Evolutionary conservation across 2,113 vertebrate species (phyloP), one percentile per base, ranked within the genome.

Genomic region (Nyctibius bracteatus): DNA sequence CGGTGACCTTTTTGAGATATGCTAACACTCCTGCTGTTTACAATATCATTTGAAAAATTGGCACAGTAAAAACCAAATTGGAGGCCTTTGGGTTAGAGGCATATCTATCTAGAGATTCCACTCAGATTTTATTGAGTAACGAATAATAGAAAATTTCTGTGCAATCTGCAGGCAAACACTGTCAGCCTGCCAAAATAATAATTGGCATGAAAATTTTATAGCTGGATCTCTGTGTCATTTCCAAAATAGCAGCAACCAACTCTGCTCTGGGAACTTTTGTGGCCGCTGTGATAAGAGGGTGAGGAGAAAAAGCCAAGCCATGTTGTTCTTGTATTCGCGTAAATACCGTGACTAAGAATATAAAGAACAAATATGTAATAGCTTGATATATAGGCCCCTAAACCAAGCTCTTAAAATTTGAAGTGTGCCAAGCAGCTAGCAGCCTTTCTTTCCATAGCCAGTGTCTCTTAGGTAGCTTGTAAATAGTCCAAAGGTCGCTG

Each of bases 131-230:
- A 95, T 79, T 95, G 83, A 92, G 77, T 72, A 93, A 72, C 6
- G 33, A 95, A 96, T 92, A 96, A 95, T 79, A 97, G 81, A 94
- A 94, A 96, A 96, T 96, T 90, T 66, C 88, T 54, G 54, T 87
- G 88, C 92, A 94, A 87, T 94, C 95, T 96, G 83, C 77, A 92
- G 82, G 88, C 77, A 14, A 67, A 61, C 0, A 1, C 75, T 94
- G 83, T 92, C 83, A 91, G 49, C 58, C 86, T 91, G 92, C 95
- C 95, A 97, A 89, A 94, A 87, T 86, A 92, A 86, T 95, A 94
- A 97, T 91, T 95, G 94, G 78, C 94, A 94, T 96, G 91, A 95
- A 96, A 88, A 93, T 94, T 92, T 96, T 94, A 81, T 95, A 85
- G 86, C 71, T 94, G 73, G 30, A 70, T 84, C 41, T 84, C 70